Evolutionary conservation across 1,140 invertebrate species (phyloP), one percentile per base, ranked within the genome.

Genomic region (Apis mellifera): DNA sequence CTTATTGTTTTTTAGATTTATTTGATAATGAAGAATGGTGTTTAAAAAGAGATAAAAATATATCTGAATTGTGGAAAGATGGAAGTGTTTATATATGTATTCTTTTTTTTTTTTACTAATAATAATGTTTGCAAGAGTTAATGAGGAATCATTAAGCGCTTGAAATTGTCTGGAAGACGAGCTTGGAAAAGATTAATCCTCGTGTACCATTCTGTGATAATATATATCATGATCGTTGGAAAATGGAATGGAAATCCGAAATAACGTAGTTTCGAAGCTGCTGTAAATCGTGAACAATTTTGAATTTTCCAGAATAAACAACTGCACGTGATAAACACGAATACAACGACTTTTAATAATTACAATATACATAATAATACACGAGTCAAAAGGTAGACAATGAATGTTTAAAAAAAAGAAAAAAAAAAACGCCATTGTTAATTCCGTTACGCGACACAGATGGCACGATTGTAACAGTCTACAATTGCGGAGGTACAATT

Each of bases 401-500:
- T 48, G 52, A 52, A 62, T 48, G 26, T 55, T 42, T 42, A 32
- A 52, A 73, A 32, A 73, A 50, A 21, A 32, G n/a, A n/a, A 15
- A 23, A 26, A 57, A 65, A 8, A 21, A 9, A 32, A 13, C 1
- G 32, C 2, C 13, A 64, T 73, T 80, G 52, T 73, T 73, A 80
- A 73, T 73, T 65, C 23, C 13, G 48, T 73, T 48, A 62, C 59
- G 50, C 50, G 26, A 64, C 78, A 64, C 78, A 54, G 32, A 15
- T 15, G 57, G 5, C 8, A 64, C 69, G 48, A 62, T 72, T 73
- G 55, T 26, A 73, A 73, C 71, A 26, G 55, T 42, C 55, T 73
- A 73, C 59, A 65, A 76, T 52, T 60, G 59, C 59, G 23, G 52
- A 21, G 71, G 54, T n/a, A 59, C 54, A 57, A 26, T 73, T 73